phyloP scores from a whole-genome alignment of 2,113 vertebrate genomes.

The Ancistrus triradiatus region DNA sequence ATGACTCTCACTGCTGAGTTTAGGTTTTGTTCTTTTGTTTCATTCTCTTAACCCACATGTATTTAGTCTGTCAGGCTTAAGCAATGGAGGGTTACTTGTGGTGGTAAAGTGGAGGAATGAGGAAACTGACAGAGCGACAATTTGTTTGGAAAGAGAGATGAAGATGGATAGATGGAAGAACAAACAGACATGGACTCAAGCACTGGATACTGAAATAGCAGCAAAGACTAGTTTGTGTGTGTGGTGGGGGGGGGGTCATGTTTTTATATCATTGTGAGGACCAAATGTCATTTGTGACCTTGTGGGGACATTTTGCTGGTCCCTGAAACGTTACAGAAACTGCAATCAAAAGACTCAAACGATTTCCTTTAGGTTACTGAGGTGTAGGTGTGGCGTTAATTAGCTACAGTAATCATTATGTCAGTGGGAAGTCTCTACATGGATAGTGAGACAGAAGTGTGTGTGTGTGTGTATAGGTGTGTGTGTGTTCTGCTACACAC shows the following conservation, averaged over 20 bases:
- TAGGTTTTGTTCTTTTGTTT: constrained; percentile 32
- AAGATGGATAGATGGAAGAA: constrained; percentile 10
- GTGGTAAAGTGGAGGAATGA: constrained; percentile 15
- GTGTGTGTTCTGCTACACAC: constrained; percentile 27
- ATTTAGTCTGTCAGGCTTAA: constrained; percentile 24
- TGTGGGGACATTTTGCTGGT: no score
- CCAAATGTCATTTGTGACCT: no score
- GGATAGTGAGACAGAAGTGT: no score
- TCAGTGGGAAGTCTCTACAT: no score
- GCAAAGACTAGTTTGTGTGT: constrained; percentile 19
- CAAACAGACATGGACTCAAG: constrained; percentile 19
- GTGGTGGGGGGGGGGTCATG: constrained; percentile 16
- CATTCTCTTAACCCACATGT: constrained; percentile 22
- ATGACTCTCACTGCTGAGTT: constrained; percentile 21
- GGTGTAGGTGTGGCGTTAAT: no score
- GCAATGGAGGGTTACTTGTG: constrained; percentile 19
- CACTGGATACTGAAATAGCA: constrained; percentile 34
- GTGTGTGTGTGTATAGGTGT: constrained; percentile 22
- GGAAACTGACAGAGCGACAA: constrained; percentile 12
- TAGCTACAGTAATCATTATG: no score
- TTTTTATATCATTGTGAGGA: no score
- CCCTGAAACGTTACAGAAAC: no score
- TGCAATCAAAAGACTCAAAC: no score
- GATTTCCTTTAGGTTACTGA: no score
- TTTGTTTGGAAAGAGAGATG: constrained; percentile 6